A percentile compares a stretch with the other conserved stretches of the same genome.
Conservation (phyloP, 2,888 invertebrate species). For the Ectemnius lituratus region DNA sequence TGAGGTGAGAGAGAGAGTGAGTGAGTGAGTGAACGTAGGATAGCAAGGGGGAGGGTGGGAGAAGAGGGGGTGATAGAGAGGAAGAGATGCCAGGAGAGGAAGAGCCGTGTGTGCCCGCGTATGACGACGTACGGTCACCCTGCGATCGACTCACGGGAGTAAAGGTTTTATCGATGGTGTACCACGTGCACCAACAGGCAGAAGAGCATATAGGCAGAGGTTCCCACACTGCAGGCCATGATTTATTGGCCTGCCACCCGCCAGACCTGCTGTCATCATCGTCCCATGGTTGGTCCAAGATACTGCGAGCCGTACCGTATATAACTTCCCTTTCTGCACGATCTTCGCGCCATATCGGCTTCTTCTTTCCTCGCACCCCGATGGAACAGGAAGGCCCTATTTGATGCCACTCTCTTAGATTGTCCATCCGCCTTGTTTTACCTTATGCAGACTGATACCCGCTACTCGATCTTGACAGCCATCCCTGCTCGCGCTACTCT, state of each 20-base stretch:
- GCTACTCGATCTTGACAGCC: conserved; percentile 14
- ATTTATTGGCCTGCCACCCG: conserved; percentile 74
- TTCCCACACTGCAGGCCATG: conserved; percentile 72
- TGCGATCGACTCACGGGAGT: conserved; percentile 53
- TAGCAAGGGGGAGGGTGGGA: conserved; percentile 4
- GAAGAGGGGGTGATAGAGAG: conserved; percentile 22
- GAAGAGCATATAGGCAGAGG: conserved; percentile 56
- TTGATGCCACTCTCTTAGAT: conserved; percentile 38
- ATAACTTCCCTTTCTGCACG: conserved; percentile 61
- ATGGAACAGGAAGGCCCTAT: conserved; percentile 52
- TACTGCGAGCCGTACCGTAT: conserved; percentile 60
- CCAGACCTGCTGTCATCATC: conserved; percentile 74
- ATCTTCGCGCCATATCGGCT: conserved; percentile 62
- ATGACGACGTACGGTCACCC: conserved; percentile 52
- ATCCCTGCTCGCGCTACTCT: neutral
- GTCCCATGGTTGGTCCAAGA: conserved; percentile 62
- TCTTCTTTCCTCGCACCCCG: conserved; percentile 60
- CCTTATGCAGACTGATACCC: conserved; percentile 55
- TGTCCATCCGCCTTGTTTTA: conserved; percentile 58
- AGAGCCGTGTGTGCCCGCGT: conserved; percentile 31
- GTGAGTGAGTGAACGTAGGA: neutral
- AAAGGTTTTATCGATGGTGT: conserved; percentile 63
- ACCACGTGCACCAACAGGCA: conserved; percentile 48
- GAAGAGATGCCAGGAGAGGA: conserved; percentile 19
- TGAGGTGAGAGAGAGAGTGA: conserved; percentile 3